Percentiles rank a stretch among this genome's conserved stretches.
Conservation (phyloP, 1,140 invertebrate species). For the Mesaphorura yosii region DNA sequence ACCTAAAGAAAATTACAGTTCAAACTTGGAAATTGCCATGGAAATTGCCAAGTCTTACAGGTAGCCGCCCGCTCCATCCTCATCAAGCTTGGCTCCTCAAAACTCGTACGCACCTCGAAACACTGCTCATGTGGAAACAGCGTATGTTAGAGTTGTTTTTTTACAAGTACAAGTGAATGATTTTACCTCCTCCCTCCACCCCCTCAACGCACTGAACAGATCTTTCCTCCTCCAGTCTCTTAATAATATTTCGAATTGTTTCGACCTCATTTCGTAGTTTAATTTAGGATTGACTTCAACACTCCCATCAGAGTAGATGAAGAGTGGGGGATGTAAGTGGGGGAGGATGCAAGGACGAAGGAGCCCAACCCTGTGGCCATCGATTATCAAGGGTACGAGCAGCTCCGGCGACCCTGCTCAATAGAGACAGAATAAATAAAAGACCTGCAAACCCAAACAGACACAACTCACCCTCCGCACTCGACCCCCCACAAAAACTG, state of each 20-base stretch:
- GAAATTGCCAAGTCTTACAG: constrained; percentile 44
- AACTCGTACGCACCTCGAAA: constrained; percentile 66
- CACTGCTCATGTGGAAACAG: constrained; percentile 43
- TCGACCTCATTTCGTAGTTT: constrained; percentile 63
- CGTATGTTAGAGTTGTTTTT: constrained; percentile 22
- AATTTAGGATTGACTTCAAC: constrained; percentile 74
- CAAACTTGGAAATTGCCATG: not conserved
- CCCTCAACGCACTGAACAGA: constrained; percentile 57
- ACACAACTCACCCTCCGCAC: no score
- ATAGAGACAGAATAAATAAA: not conserved
- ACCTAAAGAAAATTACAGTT: constrained; percentile 37
- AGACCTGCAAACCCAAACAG: not conserved
- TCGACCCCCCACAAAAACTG: no score
- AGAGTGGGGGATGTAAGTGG: no score
- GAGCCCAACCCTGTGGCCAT: constrained; percentile 76
- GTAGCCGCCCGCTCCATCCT: constrained; percentile 84
- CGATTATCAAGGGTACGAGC: constrained; percentile 74
- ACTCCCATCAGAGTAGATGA: constrained; percentile 48
- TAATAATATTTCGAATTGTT: constrained; percentile 64
- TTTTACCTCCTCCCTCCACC: constrained; percentile 77
- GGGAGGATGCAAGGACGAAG: no score
- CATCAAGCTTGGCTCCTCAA: constrained; percentile 51
- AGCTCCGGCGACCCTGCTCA: not conserved
- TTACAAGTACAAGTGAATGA: not conserved
- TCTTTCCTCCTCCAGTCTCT: constrained; percentile 53